phyloP scores from a whole-genome alignment of 2,888 invertebrate species.

The Himalopsyche tibetana region DNA sequence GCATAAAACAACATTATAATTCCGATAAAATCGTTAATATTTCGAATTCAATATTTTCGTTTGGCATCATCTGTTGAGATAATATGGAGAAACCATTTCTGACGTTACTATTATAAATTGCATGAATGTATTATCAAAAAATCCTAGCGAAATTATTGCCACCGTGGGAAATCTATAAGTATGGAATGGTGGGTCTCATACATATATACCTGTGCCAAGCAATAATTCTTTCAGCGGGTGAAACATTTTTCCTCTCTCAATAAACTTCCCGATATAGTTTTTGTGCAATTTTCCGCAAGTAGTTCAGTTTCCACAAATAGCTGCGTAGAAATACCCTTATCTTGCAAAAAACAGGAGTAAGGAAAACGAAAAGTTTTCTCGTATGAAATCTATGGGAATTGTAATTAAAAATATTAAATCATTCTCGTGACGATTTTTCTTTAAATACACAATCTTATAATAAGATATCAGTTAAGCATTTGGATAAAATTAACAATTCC shows the following conservation, averaged over 20 bases:
- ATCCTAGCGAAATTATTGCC: neutral
- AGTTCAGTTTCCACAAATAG: neutral
- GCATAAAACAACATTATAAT: too few species aligned
- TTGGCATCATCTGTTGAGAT: neutral
- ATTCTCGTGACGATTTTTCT: neutral
- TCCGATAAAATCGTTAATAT: too few species aligned
- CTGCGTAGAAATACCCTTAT: neutral
- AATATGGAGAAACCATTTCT: neutral
- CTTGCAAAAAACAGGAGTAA: neutral
- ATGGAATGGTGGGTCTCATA: neutral
- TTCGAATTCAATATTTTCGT: neutral
- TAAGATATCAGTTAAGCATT: too few species aligned
- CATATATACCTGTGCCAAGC: conserved; percentile 13
- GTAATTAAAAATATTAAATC: neutral
- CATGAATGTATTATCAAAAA: conserved; percentile 21
- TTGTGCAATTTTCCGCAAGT: neutral
- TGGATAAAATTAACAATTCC: too few species aligned
- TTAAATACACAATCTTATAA: too few species aligned
- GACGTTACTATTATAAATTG: neutral
- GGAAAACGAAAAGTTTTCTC: neutral
- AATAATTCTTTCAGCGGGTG: conserved; percentile 15
- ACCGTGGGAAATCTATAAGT: conserved; percentile 39
- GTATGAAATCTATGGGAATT: neutral
- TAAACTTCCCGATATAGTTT: neutral
- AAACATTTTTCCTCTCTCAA: conserved; percentile 34